These are phyloP conservation scores for Naja naja DNA, from an alignment of 2,113 vertebrate genomes.

Conservation along the genomic window DNA sequence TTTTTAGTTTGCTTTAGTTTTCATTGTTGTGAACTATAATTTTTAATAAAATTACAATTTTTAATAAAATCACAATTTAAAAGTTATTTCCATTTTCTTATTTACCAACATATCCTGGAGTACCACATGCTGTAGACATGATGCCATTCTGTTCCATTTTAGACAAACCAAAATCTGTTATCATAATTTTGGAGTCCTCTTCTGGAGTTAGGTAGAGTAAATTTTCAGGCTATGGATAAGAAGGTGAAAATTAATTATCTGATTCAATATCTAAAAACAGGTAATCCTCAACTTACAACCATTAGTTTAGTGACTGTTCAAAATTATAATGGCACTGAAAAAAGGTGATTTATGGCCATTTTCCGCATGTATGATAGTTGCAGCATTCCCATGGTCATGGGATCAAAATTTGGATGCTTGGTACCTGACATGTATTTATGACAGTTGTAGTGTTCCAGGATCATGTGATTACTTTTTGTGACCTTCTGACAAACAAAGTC, in stretches of 20 bases:
- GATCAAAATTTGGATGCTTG: neutral
- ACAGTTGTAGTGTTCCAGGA: neutral
- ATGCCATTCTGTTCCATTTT: constrained; percentile 88
- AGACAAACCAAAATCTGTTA: constrained; percentile 92
- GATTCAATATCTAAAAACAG: neutral
- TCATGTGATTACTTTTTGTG: neutral
- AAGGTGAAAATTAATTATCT: neutral
- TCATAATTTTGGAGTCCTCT: constrained; percentile 94
- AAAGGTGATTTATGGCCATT: neutral
- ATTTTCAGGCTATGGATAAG: constrained; percentile 84
- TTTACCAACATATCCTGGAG: constrained; percentile 92
- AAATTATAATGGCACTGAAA: neutral
- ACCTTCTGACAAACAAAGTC: neutral
- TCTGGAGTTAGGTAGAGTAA: constrained; percentile 87
- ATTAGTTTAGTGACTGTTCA: neutral
- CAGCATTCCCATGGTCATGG: neutral
- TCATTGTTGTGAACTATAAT: neutral
- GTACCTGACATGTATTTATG: neutral
- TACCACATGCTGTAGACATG: constrained; percentile 94
- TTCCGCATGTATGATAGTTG: neutral
- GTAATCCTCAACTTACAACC: neutral
- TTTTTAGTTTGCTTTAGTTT: neutral
- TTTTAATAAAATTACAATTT: neutral
- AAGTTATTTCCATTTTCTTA: neutral
- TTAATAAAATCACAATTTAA: neutral